phyloP scores from a whole-genome alignment of 2,888 invertebrate species.

The Drosophila emarginata region DNA sequence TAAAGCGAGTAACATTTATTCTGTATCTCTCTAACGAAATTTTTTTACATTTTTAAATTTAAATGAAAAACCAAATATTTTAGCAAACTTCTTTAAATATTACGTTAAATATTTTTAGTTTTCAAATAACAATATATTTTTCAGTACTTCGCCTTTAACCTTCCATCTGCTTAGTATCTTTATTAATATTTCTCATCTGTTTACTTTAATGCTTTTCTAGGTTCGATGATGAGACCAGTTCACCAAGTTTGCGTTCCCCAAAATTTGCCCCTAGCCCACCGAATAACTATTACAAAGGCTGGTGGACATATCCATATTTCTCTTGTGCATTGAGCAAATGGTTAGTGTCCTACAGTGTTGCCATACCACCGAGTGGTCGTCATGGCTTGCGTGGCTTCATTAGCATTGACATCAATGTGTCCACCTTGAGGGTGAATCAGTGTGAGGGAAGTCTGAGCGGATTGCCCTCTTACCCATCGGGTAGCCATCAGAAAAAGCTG shows the following conservation, averaged over 20 bases:
- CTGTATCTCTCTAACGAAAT: too few relatives aligned
- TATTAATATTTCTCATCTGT: neutral
- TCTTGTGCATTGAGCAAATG: conserved; percentile 90
- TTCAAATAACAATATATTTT: neutral
- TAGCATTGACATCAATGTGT: conserved; percentile 91
- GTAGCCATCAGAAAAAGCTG: conserved; percentile 49
- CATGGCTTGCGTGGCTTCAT: conserved; percentile 85
- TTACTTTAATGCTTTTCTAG: conserved; percentile 63
- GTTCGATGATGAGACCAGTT: conserved; percentile 85
- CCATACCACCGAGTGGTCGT: conserved; percentile 84
- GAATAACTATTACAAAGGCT: conserved; percentile 87
- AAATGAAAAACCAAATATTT: neutral
- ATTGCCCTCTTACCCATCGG: conserved; percentile 70
- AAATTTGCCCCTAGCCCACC: conserved; percentile 86
- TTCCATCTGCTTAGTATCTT: neutral
- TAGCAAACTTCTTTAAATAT: too few relatives aligned
- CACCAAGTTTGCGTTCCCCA: conserved; percentile 85
- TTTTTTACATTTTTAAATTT: neutral
- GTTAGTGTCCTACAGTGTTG: conserved; percentile 93
- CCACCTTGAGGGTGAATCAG: conserved; percentile 92
- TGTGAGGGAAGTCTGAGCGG: conserved; percentile 85
- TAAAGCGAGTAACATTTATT: too few relatives aligned
- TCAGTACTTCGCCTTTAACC: too few relatives aligned
- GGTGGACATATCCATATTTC: conserved; percentile 95
- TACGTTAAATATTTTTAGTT: too few relatives aligned